Evolutionary conservation across 2,113 vertebrate genomes (phyloP).

Genomic region (Toxostoma redivivum): DNA sequence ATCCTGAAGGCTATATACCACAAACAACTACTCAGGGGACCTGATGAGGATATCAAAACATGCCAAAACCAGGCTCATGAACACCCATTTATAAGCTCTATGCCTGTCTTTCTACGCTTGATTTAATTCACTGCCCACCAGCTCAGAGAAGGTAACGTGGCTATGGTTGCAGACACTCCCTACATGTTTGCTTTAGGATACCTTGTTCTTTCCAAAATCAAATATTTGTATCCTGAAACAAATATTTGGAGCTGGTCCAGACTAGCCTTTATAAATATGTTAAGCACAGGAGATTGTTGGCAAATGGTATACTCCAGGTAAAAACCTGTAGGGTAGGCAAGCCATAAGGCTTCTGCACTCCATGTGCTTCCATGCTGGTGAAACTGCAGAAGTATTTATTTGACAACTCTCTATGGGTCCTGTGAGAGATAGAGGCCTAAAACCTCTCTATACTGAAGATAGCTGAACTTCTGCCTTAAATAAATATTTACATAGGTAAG

Average conservation of each 20-base stretch:
- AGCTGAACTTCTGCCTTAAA: slow-evolving; percentile 29
- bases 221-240: slow-evolving; percentile 59
- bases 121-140: background rate
- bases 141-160: background rate
- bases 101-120: background rate
- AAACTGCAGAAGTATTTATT: background rate
- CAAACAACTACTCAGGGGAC: background rate
- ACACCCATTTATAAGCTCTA: background rate
- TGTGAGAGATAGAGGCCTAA: background rate
- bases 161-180: background rate
- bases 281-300: background rate
- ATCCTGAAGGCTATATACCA: background rate
- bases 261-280: background rate
- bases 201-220: slow-evolving; percentile 40
- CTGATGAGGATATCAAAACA: background rate
- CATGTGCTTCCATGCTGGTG: background rate
- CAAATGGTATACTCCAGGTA: background rate
- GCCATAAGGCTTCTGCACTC: background rate
- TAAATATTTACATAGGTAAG: slow-evolving; percentile 35
- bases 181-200: slow-evolving; percentile 24
- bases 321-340: background rate
- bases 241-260: slow-evolving; percentile 30
- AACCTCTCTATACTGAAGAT: background rate
- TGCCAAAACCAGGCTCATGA: background rate
- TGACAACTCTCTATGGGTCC: background rate